Conservation (phyloP, 2,797 vertebrate species). For the Scarus forsteni region DNA sequence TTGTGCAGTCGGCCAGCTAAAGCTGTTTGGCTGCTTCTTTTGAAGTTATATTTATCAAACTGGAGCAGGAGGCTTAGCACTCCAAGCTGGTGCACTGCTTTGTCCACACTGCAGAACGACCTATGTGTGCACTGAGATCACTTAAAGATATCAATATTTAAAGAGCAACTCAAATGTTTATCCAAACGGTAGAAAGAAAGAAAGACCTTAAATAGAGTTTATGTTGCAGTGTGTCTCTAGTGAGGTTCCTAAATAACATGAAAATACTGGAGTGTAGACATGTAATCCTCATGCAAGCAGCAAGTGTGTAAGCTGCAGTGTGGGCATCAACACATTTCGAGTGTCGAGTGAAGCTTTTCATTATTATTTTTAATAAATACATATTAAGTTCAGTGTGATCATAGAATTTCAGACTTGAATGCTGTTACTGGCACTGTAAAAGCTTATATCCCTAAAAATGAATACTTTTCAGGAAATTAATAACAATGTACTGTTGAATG, state of each 20-base stretch:
- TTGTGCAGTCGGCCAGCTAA: slow-evolving; percentile 82
- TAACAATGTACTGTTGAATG: neutral
- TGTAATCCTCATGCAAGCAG: slow-evolving; percentile 26
- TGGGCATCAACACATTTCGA: slow-evolving; percentile 8
- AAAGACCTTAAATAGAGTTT: slow-evolving; percentile 24
- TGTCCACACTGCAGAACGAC: slow-evolving; percentile 63
- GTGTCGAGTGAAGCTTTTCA: slow-evolving; percentile 16
- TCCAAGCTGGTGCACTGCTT: slow-evolving; percentile 69
- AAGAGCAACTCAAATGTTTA: slow-evolving; percentile 45
- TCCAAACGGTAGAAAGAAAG: slow-evolving; percentile 15
- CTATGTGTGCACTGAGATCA: slow-evolving; percentile 56
- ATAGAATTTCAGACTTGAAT: too few relatives aligned
- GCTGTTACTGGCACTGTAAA: too few relatives aligned
- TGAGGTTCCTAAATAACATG: slow-evolving; percentile 25
- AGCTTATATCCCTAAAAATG: too few relatives aligned
- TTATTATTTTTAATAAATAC: too few relatives aligned
- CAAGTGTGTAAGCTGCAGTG: slow-evolving; percentile 7
- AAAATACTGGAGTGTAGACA: slow-evolving; percentile 12
- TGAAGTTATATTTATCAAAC: slow-evolving; percentile 86
- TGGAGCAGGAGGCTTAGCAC: slow-evolving; percentile 77
- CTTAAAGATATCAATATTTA: slow-evolving; percentile 58
- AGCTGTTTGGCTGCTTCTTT: slow-evolving; percentile 83
- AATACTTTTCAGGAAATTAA: neutral
- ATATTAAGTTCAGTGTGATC: too few relatives aligned
- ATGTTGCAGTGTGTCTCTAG: slow-evolving; percentile 16